These are phyloP conservation scores for Rhinopomastus cyanomelas DNA, from an alignment of 2,113 vertebrate genomes.

Conservation along the genomic window DNA sequence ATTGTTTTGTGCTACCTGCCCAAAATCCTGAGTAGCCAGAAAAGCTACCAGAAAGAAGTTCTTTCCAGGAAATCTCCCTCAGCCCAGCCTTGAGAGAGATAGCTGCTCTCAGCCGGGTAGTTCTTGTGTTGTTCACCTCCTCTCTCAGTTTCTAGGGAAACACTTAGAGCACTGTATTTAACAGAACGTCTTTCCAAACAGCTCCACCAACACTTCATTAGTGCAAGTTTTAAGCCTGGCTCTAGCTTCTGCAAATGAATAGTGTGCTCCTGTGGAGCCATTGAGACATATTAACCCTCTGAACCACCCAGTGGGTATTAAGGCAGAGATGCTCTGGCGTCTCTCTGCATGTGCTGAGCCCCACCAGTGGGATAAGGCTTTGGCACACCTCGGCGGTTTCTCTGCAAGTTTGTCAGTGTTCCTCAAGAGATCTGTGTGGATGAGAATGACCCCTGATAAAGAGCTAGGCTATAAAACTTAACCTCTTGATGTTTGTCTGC, in stretches of 20 bases:
- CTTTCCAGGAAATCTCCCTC: neutral
- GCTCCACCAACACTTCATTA: conserved; percentile 67
- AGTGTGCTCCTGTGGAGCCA: neutral
- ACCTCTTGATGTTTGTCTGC: neutral
- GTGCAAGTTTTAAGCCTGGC: conserved; percentile 41
- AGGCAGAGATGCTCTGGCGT: neutral
- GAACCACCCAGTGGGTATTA: neutral
- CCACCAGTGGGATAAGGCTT: neutral
- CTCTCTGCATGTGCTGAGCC: neutral
- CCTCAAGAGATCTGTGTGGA: neutral
- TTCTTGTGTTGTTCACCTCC: conserved; percentile 45
- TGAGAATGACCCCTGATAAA: neutral
- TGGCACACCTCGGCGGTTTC: neutral
- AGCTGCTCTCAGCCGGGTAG: neutral
- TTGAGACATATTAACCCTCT: neutral
- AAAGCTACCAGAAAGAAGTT: neutral
- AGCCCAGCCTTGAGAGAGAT: neutral
- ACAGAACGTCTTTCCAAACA: conserved; percentile 55
- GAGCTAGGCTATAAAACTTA: neutral
- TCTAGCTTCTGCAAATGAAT: conserved; percentile 17
- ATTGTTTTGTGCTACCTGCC: neutral
- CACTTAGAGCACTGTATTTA: conserved; percentile 63
- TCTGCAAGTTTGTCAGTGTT: neutral
- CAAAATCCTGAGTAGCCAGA: neutral
- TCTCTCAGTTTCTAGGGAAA: conserved; percentile 70